A percentile compares a stretch with the other conserved stretches of the same genome.
Evolutionary conservation across 2,888 invertebrate species (phyloP).

Genomic region (Euclidia mi): DNA sequence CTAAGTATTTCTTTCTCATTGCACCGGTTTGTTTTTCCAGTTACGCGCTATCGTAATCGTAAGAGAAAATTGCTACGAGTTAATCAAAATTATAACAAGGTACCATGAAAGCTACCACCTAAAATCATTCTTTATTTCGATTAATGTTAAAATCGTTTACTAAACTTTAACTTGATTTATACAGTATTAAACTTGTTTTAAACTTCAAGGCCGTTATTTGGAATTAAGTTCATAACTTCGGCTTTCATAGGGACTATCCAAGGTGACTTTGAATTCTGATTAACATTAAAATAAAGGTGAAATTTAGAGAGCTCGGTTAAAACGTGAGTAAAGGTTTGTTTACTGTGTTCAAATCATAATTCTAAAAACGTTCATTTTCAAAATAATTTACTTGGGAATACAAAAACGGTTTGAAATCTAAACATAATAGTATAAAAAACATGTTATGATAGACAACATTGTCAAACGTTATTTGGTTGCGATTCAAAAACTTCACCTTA

Average conservation of each 20-base stretch:
- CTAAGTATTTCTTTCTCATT: constrained; percentile 57
- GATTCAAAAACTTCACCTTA: too few relatives aligned
- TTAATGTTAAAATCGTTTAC: constrained; percentile 37
- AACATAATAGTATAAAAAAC: too few relatives aligned
- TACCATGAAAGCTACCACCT: constrained; percentile 2
- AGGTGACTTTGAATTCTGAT: constrained; percentile 40
- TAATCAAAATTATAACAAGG: constrained; percentile 38
- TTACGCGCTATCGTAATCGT: constrained; percentile 34
- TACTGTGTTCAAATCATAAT: not conserved
- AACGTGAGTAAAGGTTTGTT: constrained; percentile 10
- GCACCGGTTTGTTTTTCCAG: constrained; percentile 41
- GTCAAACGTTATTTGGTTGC: too few relatives aligned
- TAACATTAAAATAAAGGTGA: constrained; percentile 37
- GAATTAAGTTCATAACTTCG: constrained; percentile 50
- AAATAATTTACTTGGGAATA: too few relatives aligned
- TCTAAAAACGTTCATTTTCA: too few relatives aligned
- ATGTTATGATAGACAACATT: too few relatives aligned
- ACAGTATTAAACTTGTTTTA: constrained; percentile 46
- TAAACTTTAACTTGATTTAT: constrained; percentile 48
- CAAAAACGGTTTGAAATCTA: too few relatives aligned
- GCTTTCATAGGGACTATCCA: constrained; percentile 40
- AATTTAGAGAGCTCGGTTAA: constrained; percentile 20
- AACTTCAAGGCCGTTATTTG: constrained; percentile 51
- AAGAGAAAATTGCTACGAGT: constrained; percentile 34
- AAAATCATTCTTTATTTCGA: constrained; percentile 14